A percentile compares a stretch with the other conserved stretches of the same genome.
These are phyloP conservation scores for Penaeus monodon DNA, from an alignment of 2,888 invertebrate species.

Conservation along the genomic window DNA sequence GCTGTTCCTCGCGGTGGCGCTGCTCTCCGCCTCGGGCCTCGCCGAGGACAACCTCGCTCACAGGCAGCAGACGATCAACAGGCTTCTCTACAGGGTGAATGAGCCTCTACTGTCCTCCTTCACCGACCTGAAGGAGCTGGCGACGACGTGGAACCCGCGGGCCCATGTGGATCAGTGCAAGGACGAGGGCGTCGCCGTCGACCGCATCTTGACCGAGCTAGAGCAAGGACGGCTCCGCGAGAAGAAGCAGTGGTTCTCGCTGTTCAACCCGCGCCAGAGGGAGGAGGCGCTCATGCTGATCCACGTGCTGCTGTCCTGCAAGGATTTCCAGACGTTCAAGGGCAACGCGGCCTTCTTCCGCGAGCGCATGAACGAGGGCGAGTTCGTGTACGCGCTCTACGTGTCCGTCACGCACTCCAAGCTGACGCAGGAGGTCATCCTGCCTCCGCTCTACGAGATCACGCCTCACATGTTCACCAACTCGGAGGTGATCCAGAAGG, in stretches of 20 bases:
- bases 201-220: slow-evolving; percentile 74
- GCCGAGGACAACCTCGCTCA: slow-evolving; percentile 38
- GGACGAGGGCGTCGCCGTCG: slow-evolving; percentile 75
- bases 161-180: slow-evolving; percentile 75
- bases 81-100: slow-evolving; percentile 46
- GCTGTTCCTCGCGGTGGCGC: slow-evolving; percentile 26
- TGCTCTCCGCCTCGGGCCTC: slow-evolving; percentile 28
- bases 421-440: slow-evolving; percentile 68
- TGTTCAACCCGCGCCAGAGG: slow-evolving; percentile 75
- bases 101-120: slow-evolving; percentile 34
- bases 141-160: slow-evolving; percentile 67
- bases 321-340: slow-evolving; percentile 80
- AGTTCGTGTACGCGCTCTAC: slow-evolving; percentile 77
- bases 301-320: slow-evolving; percentile 79
- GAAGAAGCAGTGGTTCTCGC: slow-evolving; percentile 75
- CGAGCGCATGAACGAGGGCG: slow-evolving; percentile 76
- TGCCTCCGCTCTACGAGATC: slow-evolving; percentile 79
- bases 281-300: slow-evolving; percentile 78
- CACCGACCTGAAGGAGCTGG: slow-evolving; percentile 32
- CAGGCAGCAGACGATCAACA: slow-evolving; percentile 47
- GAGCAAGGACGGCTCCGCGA: slow-evolving; percentile 75
- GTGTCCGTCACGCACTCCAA: slow-evolving; percentile 74
- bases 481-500: slow-evolving; percentile 71
- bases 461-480: slow-evolving; percentile 78
- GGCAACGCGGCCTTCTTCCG: slow-evolving; percentile 79